Evolutionary conservation across 1,140 invertebrate species (phyloP), one percentile per base, ranked within the genome.

Genomic region (Chymomyza costata): DNA sequence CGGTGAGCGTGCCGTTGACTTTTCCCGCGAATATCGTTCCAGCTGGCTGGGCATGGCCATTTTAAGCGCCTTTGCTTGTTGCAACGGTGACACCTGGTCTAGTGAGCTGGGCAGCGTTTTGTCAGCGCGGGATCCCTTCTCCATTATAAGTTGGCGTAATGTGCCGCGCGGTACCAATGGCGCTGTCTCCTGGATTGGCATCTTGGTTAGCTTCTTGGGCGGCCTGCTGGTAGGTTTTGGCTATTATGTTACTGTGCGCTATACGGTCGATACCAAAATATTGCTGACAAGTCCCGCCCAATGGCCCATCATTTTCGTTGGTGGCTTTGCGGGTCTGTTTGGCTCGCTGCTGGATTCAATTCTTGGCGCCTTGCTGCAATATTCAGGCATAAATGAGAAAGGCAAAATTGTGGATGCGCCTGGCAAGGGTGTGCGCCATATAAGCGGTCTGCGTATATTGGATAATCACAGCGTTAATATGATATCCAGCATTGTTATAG

Each of bases 401-500:
- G 91, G 92, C 18, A 87, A 88, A 63, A 89, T 97, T 56, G 93
- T 95, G 0, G 92, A 94, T 50, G 87, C 88, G 25, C 91, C 93
- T 14, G 93, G 91, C 14, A 87, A 89, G 61, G 88, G 90, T 17
- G 89, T 96, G 0, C 90, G 89, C 50, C 90, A 94, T 78, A 94
- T 97, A 41, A 90, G 91, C 80, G 95, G 95, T 15, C 85, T 88
- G 50, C 88, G 90, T 61, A 85, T 96, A 35, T 85, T 97, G n/a
- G 94, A 97, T 83, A 97, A 97, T 85, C 94, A 97, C 71, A 92
- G 93, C 85, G 94, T 97, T 0, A 97, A 97, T 86, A 87, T 97
- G 11, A 86, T 97, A 40, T 93, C 94, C 0, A 93, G 90, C 47
- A 89, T 96, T 31, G 85, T 93, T 1, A 94, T 92, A 55, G 93